Percentiles rank a stretch among this genome's conserved stretches.
phyloP scores from a whole-genome alignment of 1,140 invertebrate genomes.

The Archivesica marissinica region DNA sequence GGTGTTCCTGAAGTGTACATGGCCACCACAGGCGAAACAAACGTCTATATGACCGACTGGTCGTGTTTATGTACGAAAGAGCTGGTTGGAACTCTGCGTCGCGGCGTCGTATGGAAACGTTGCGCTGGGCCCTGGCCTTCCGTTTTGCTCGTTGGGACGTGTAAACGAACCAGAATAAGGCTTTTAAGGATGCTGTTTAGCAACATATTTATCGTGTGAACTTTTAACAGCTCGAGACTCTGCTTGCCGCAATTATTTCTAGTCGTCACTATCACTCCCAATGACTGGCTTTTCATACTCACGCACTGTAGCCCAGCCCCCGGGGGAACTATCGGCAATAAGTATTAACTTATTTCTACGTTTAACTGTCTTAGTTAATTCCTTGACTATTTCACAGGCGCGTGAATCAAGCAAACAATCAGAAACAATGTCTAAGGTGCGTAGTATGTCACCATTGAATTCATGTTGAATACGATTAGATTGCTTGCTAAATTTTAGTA shows the following conservation, averaged over 20 bases:
- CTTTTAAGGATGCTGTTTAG: no score
- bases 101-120: neutral
- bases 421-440: no score
- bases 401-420: no score
- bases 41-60: neutral
- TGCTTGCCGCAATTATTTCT: neutral
- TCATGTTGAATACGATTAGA: no score
- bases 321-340: neutral
- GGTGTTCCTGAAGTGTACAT: neutral
- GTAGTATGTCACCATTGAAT: no score
- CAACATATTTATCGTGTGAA: neutral
- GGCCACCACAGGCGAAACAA: neutral
- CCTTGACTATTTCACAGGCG: no score
- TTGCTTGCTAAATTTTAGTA: no score
- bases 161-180: neutral
- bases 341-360: neutral
- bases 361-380: no score
- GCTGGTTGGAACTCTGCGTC: no score
- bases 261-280: neutral
- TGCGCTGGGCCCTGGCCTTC: neutral
- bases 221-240: neutral
- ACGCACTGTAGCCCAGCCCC: neutral
- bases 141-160: neutral
- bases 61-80: neutral
- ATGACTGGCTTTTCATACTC: no score